Evolutionary conservation across 2,888 invertebrate species (phyloP).

Genomic region (Rambutsinella grinnellia): DNA sequence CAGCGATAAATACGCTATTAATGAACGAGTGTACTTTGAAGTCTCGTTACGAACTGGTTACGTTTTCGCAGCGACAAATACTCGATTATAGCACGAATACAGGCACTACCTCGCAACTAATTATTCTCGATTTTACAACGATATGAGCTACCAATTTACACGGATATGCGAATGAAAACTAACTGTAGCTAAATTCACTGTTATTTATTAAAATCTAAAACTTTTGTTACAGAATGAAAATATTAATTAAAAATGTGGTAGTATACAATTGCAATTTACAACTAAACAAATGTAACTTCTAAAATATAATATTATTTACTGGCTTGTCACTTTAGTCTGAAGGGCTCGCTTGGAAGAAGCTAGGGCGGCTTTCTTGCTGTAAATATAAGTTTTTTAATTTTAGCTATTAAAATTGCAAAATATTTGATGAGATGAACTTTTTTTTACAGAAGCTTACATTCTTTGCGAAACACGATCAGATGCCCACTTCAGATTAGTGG

Average conservation of each 20-base stretch:
- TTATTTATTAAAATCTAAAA: too few species aligned
- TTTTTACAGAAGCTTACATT: neutral
- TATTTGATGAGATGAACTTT: neutral
- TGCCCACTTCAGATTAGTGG: neutral
- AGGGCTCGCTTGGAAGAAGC: too few species aligned
- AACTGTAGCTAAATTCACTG: too few species aligned
- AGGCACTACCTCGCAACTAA: too few species aligned
- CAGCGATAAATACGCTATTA: neutral
- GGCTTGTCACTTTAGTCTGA: too few species aligned
- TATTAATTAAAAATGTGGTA: too few species aligned
- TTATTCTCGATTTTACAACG: too few species aligned
- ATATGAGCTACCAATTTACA: too few species aligned
- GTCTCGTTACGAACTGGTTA: neutral
- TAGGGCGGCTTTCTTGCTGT: neutral
- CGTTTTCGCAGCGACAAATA: neutral
- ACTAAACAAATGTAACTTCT: neutral
- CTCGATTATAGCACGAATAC: too few species aligned
- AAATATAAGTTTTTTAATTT: neutral
- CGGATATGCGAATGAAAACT: too few species aligned
- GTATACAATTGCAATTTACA: too few species aligned
- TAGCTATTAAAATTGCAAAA: neutral
- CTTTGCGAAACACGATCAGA: neutral
- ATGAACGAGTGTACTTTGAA: neutral
- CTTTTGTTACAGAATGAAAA: too few species aligned
- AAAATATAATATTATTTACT: neutral